phyloP scores from a whole-genome alignment of 1,140 invertebrate genomes.

The Cheumatopsyche charites region DNA sequence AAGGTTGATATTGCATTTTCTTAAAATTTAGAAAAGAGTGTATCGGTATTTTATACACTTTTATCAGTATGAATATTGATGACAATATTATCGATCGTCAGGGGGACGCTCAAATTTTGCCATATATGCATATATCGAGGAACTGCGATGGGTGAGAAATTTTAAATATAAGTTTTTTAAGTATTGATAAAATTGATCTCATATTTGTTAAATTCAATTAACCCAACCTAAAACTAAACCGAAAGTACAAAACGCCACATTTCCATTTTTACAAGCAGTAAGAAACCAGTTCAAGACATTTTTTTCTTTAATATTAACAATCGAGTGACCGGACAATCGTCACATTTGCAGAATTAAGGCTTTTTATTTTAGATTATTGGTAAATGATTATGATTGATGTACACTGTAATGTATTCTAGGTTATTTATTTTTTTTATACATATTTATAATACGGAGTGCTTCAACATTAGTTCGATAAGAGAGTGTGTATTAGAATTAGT shows the following conservation, averaged over 20 bases:
- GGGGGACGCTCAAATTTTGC: no score
- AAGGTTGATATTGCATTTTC: no score
- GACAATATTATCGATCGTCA: no score
- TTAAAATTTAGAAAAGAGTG: no score
- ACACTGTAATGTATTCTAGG: constrained; percentile 48
- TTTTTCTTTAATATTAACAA: not conserved
- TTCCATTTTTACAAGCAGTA: constrained; percentile 37
- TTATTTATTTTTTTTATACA: constrained; percentile 47
- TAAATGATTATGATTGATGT: constrained; percentile 42
- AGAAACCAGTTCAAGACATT: no score
- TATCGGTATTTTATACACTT: no score
- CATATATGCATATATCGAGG: constrained; percentile 16
- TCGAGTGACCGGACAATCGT: constrained; percentile 43
- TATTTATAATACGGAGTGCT: constrained; percentile 48
- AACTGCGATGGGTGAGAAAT: constrained; percentile 34
- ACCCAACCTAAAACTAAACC: constrained; percentile 41
- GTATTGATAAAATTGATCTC: constrained; percentile 46
- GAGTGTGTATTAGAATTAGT: constrained; percentile 49
- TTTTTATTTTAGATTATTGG: constrained; percentile 40
- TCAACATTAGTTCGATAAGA: constrained; percentile 45
- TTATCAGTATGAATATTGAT: no score
- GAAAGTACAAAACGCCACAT: constrained; percentile 48
- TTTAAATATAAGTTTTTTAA: constrained; percentile 25
- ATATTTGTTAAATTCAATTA: constrained; percentile 47
- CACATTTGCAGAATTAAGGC: constrained; percentile 36